phyloP scores from a whole-genome alignment of 1,140 invertebrate genomes.

The Halesus radiatus region DNA sequence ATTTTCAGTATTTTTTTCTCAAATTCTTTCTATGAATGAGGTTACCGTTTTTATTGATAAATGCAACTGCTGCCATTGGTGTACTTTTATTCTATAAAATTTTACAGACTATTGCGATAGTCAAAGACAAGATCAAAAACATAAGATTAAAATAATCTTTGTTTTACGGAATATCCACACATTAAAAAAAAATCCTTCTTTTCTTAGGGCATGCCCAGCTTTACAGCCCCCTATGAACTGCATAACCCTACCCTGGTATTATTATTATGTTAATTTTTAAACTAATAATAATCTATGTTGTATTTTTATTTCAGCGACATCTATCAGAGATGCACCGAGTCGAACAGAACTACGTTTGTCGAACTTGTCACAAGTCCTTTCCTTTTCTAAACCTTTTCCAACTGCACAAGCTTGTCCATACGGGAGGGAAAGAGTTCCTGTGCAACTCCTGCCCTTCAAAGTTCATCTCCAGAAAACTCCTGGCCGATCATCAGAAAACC shows the following conservation, averaged over 20 bases:
- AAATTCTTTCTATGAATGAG: too few relatives aligned
- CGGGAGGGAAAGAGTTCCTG: background rate
- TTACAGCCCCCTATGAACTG: background rate
- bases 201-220: too few relatives aligned
- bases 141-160: too few relatives aligned
- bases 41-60: background rate
- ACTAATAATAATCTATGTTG: background rate
- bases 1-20: background rate
- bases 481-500: too few relatives aligned
- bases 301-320: conserved; percentile 10
- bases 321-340: background rate
- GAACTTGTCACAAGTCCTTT: background rate
- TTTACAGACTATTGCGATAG: background rate
- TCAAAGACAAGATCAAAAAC: background rate
- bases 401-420: background rate
- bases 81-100: background rate
- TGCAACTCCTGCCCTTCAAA: background rate
- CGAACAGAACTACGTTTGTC: conserved; percentile 4
- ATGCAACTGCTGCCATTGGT: background rate
- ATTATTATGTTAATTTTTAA: background rate
- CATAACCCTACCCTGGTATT: background rate
- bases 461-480: too few relatives aligned
- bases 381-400: background rate
- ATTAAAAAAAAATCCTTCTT: too few relatives aligned
- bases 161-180: too few relatives aligned